Conservation (phyloP, 2,888 invertebrate genomes). For the Pterobdella sp. region DNA sequence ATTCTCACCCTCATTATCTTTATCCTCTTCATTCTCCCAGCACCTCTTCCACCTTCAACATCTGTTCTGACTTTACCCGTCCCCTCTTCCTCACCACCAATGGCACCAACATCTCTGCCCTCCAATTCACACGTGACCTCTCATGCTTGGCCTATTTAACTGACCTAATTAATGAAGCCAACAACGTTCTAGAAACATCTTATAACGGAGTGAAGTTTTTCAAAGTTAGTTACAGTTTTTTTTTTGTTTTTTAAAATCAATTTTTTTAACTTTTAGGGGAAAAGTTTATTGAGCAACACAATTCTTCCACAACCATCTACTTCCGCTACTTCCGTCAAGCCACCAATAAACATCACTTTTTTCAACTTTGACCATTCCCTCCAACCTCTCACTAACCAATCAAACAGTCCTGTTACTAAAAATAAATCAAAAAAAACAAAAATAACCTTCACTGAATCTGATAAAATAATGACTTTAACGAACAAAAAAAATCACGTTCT, state of each 20-base stretch:
- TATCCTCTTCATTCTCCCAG: slow-evolving; percentile 31
- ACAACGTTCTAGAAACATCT: no score
- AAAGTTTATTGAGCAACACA: neutral
- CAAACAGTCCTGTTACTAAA: no score
- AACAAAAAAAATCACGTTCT: no score
- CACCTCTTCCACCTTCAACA: slow-evolving; percentile 45
- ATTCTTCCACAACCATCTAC: neutral
- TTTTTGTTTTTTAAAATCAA: neutral
- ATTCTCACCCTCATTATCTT: no score
- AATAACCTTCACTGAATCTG: no score
- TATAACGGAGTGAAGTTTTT: no score
- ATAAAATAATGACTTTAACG: no score
- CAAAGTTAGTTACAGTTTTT: neutral
- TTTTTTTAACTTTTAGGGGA: neutral
- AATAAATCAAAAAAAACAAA: no score
- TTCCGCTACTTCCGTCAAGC: neutral
- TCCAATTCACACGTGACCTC: slow-evolving; percentile 43
- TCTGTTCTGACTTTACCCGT: slow-evolving; percentile 45
- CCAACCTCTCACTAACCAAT: no score
- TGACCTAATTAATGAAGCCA: no score
- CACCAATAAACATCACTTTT: neutral
- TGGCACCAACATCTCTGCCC: slow-evolving; percentile 47
- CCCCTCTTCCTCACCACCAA: slow-evolving; percentile 48
- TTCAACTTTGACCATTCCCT: slow-evolving; percentile 5
- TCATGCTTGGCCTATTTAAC: no score